These are phyloP conservation scores for Alloplasta piceator DNA, from an alignment of 2,888 invertebrate species.

Conservation along the genomic window DNA sequence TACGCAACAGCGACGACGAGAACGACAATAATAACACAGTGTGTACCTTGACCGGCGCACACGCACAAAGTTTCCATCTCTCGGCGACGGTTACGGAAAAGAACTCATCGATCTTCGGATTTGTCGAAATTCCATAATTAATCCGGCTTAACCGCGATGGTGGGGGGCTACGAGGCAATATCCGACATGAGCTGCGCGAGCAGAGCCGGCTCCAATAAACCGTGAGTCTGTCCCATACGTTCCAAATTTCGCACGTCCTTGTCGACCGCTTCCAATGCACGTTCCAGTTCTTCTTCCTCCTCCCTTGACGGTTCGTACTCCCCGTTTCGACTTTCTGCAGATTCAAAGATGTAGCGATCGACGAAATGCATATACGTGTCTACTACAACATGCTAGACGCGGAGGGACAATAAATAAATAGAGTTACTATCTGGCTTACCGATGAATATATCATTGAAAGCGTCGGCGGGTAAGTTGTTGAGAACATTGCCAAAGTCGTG, in stretches of 20 bases:
- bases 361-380: neutral
- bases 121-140: slow-evolving; percentile 57
- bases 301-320: slow-evolving; percentile 90
- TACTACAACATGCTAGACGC: neutral
- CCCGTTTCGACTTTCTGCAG: slow-evolving; percentile 88
- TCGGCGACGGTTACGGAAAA: slow-evolving; percentile 53
- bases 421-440: slow-evolving; percentile 83
- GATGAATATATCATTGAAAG: slow-evolving; percentile 92
- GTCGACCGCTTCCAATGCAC: slow-evolving; percentile 92
- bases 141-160: slow-evolving; percentile 66
- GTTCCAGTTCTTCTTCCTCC: slow-evolving; percentile 94
- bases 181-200: slow-evolving; percentile 83
- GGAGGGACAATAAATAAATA: neutral
- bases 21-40: slow-evolving; percentile 68
- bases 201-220: slow-evolving; percentile 85
- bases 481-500: slow-evolving; percentile 91
- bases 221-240: slow-evolving; percentile 87
- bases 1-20: slow-evolving; percentile 59
- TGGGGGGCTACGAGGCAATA: slow-evolving; percentile 82
- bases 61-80: slow-evolving; percentile 76
- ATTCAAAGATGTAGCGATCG: neutral
- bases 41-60: slow-evolving; percentile 75
- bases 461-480: slow-evolving; percentile 91
- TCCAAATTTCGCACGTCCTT: slow-evolving; percentile 89
- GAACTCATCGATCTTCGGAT: no score